Conservation (phyloP, 2,888 invertebrate species). For the Clostera curtula region DNA sequence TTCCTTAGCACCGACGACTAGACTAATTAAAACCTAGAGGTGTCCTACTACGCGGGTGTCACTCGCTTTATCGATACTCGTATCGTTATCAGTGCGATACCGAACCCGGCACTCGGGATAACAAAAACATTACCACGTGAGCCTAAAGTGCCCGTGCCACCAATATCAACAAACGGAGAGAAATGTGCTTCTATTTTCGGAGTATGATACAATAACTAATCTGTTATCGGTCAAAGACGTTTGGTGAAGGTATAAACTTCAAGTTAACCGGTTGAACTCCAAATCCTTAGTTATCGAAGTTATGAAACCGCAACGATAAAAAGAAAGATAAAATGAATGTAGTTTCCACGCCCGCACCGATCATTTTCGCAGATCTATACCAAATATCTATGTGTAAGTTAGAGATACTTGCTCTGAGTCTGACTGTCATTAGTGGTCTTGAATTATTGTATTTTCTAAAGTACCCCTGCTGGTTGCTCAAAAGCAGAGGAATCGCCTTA, state of each 20-base stretch:
- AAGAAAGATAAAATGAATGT: too few relatives aligned
- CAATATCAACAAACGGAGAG: conserved; percentile 42
- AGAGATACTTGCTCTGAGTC: too few relatives aligned
- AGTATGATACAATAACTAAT: conserved; percentile 47
- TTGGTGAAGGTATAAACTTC: conserved; percentile 26
- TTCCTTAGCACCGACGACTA: conserved; percentile 31
- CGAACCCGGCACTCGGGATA: conserved; percentile 39
- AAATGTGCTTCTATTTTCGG: conserved; percentile 56
- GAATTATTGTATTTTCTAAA: too few relatives aligned
- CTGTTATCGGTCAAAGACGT: conserved; percentile 68
- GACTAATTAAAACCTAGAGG: conserved; percentile 31
- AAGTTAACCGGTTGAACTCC: conserved; percentile 13
- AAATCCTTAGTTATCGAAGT: too few relatives aligned
- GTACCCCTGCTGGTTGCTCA: too few relatives aligned
- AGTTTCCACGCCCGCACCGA: too few relatives aligned
- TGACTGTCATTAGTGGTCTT: too few relatives aligned
- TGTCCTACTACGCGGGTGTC: conserved; percentile 11
- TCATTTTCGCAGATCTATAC: too few relatives aligned
- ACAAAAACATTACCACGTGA: conserved; percentile 71
- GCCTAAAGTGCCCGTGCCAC: conserved; percentile 31
- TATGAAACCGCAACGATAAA: too few relatives aligned
- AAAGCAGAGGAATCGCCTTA: too few relatives aligned
- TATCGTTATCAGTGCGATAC: conserved; percentile 51
- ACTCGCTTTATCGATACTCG: conserved; percentile 31
- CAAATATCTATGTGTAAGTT: too few relatives aligned